Base-by-base conservation (phyloP, 2,113 vertebrate species). In the Cyanoliseus patagonus region DNA sequence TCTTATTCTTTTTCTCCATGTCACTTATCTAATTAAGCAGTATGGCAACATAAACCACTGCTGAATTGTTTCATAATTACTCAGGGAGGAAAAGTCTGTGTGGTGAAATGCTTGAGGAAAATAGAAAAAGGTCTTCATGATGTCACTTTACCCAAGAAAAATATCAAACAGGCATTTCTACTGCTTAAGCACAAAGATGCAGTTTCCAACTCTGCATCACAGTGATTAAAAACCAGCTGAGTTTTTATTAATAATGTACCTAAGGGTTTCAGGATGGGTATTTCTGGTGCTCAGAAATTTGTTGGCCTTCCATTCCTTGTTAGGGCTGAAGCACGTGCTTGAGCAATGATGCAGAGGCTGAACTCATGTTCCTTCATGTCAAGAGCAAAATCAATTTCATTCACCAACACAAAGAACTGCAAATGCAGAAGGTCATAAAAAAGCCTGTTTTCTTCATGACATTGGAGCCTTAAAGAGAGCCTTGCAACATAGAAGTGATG, bases 301-400 rank as follows among this genome's bases (percentile, higher is more conserved):
- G 53, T 28, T 86, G 53, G 14, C n/a, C 46, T 92, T 57, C 53
- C 10, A 2, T 80, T 73, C 75, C 83, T 90, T 90, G 59, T 66
- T 27, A 82, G 44, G 44, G 37, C 35, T 94, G 57, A 87, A 84
- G 44, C 17, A 53, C 41, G 77, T 12, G 59, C 62, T 27, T 88
- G 92, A 91, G 82, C 78, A 95, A 42, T 0, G 6, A 27, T 53
- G 49, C 23, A 0, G 51, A 74, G 82, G 44, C 44, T 69, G 72
- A 23, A 46, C 23, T 91, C 70, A 10, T 57, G 41, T 39, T 87
- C 84, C 61, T 53, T 83, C 85, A 62, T 46, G 41, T 85, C 44
- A 27, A 22, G 57, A 76, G 70, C 35, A 91, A 85, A 85, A 94
- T 85, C 70, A 83, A 82, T 87, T 94, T 92, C 41, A 80, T 78